Evolutionary conservation across 2,797 vertebrate genomes (phyloP).

Genomic region (Rhodeus uyekii): DNA sequence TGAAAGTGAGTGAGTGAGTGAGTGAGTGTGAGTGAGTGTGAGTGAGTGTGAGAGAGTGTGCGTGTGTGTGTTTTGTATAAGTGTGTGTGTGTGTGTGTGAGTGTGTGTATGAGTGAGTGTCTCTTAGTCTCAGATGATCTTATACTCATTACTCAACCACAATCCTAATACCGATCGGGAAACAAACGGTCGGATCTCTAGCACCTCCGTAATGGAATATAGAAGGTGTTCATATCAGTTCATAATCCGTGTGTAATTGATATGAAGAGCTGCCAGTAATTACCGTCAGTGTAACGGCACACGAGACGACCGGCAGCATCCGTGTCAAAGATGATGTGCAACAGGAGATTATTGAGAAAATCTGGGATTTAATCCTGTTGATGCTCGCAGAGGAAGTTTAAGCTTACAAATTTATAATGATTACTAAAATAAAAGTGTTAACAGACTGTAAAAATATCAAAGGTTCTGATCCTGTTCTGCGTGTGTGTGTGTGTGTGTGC

Average conservation of each 20-base stretch:
- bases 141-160: neutral
- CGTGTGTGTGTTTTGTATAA: neutral
- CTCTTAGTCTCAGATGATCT: neutral
- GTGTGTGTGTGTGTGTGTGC: constrained; percentile 45
- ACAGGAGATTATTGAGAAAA: neutral
- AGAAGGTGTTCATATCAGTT: constrained; percentile 71
- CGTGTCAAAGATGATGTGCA: neutral
- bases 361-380: neutral
- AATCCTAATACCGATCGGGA: neutral
- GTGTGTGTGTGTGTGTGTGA: neutral
- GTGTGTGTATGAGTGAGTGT: neutral
- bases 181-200: constrained; percentile 66
- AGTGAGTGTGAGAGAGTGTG: neutral
- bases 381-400: neutral
- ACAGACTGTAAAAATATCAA: no score
- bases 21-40: neutral
- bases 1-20: neutral
- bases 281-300: constrained; percentile 58
- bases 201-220: constrained; percentile 58
- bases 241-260: constrained; percentile 64
- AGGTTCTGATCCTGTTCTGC: neutral
- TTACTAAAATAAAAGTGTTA: neutral
- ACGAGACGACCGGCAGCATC: neutral
- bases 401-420: neutral
- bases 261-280: constrained; percentile 73